Base-by-base conservation (phyloP, 2,113 vertebrate species). In the Pontoporia blainvillei region DNA sequence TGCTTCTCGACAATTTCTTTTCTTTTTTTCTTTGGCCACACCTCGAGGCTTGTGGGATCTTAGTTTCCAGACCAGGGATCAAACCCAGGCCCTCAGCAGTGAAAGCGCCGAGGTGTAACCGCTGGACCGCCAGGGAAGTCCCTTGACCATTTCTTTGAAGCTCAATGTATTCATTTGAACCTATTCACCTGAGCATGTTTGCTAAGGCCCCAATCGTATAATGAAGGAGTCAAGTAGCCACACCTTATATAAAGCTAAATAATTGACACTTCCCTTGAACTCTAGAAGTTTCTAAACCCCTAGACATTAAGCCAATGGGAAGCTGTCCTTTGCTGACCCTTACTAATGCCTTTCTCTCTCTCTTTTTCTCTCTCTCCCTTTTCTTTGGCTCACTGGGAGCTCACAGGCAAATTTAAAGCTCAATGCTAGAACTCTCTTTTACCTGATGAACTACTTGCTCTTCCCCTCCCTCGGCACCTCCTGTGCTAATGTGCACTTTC, bases 221-320 rank as follows among this genome's bases (percentile, higher is more conserved):
- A 89, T 46, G n/a, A 69, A 46, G n/a, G 69, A 81, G 29, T 21
- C 75, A 27, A 82, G 59, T 23, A 81, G 57, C 54, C 78, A 85
- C 13, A 81, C 78, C n/a, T 91, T 81, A 25, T 66, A 88, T 36
- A 62, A 54, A 54, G 83, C 90, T 78, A 87, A 96, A 78, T 93
- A 93, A 92, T 64, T 86, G 54, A 76, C 15, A 27, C 36, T 78
- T 10, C 62, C 86, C 62, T 95, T 94, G 71, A 79, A 94, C 93
- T 88, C n/a, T 1, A 44, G 39, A 52, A 92, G 86, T 87, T 78
- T 87, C 61, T 52, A 75, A 62, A 54, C 31, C 52, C 10, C 59
- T 62, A 49, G 57, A 95, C 49, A 31, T 31, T 54, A 69, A 66
- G 57, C 57, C 78, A 86, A 41, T 54, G 41, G 36, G 18, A 52